A percentile compares a stretch with the other conserved stretches of the same genome.
Conservation (phyloP, 2,797 vertebrate species). For the Salmo trutta region DNA sequence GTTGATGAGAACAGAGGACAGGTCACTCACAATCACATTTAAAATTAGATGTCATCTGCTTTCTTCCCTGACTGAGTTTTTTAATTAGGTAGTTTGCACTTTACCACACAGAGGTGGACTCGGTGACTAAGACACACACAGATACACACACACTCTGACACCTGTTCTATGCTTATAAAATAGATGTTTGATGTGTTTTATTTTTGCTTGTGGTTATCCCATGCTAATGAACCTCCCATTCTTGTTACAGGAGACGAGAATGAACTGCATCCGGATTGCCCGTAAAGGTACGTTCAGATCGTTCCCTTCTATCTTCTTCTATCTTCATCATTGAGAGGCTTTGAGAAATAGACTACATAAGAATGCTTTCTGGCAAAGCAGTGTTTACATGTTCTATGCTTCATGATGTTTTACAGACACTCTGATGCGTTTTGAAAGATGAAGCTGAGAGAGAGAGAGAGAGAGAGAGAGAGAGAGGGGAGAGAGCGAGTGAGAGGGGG, state of each 20-base stretch:
- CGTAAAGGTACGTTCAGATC: slow-evolving; percentile 82
- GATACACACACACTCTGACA: not conserved
- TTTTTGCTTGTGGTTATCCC: not conserved
- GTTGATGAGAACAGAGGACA: slow-evolving; percentile 30
- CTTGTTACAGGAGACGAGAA: slow-evolving; percentile 83
- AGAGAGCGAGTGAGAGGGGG: no score
- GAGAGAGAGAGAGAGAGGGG: not conserved
- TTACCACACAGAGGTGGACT: slow-evolving; percentile 32
- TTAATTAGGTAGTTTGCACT: slow-evolving; percentile 22
- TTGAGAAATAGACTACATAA: slow-evolving; percentile 4
- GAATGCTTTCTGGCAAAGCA: not conserved
- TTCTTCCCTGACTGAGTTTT: slow-evolving; percentile 21
- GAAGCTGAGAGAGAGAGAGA: not conserved
- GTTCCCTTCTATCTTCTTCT: not conserved
- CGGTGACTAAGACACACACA: slow-evolving; percentile 24
- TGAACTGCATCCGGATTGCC: slow-evolving; percentile 92
- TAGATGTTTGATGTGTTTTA: not conserved
- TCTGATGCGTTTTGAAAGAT: not conserved
- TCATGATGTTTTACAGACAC: not conserved
- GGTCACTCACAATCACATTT: slow-evolving; percentile 23
- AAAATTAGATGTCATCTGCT: slow-evolving; percentile 38
- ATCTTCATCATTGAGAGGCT: not conserved
- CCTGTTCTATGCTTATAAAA: not conserved
- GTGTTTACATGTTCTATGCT: not conserved
- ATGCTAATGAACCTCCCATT: slow-evolving; percentile 13